These are phyloP conservation scores for Canis aureus DNA, from an alignment of 2,113 vertebrate genomes.

Conservation along the genomic window DNA sequence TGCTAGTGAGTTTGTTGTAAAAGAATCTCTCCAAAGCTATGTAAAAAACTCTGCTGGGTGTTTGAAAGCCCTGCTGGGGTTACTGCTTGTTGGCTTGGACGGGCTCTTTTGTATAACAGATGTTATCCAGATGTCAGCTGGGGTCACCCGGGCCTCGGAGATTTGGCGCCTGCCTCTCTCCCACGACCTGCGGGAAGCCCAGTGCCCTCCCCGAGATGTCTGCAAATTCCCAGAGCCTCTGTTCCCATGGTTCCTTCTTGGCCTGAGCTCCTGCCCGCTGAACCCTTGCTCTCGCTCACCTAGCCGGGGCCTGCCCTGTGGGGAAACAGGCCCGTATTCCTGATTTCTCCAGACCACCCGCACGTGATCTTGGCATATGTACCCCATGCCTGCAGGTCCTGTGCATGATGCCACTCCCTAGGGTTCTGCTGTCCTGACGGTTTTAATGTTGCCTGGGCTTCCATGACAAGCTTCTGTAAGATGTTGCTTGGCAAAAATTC, in stretches of 20 bases:
- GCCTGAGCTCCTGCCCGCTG: not conserved
- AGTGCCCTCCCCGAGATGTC: not conserved
- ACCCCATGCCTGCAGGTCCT: not conserved
- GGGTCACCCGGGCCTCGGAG: constrained; percentile 50
- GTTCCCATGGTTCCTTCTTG: constrained; percentile 54
- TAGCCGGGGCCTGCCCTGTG: not conserved
- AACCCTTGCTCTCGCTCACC: not conserved
- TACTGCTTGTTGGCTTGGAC: constrained; percentile 12
- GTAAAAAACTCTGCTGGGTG: not conserved
- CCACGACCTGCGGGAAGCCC: constrained; percentile 50
- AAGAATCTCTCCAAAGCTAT: constrained; percentile 23
- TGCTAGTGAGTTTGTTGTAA: not conserved
- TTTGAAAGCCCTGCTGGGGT: constrained; percentile 20
- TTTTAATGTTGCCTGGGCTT: not conserved
- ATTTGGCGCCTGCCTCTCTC: constrained; percentile 64
- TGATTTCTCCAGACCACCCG: not conserved
- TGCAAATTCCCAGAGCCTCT: constrained; percentile 51
- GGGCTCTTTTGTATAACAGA: constrained; percentile 46
- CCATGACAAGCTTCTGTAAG: not conserved
- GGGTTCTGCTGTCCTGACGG: not conserved
- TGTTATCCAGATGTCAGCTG: constrained; percentile 74
- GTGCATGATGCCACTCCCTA: not conserved
- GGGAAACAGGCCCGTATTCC: not conserved
- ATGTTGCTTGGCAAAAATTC: constrained; percentile 18
- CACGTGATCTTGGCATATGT: not conserved